Conservation (phyloP, 2,113 vertebrate species). For the Toxotes chatareus region DNA sequence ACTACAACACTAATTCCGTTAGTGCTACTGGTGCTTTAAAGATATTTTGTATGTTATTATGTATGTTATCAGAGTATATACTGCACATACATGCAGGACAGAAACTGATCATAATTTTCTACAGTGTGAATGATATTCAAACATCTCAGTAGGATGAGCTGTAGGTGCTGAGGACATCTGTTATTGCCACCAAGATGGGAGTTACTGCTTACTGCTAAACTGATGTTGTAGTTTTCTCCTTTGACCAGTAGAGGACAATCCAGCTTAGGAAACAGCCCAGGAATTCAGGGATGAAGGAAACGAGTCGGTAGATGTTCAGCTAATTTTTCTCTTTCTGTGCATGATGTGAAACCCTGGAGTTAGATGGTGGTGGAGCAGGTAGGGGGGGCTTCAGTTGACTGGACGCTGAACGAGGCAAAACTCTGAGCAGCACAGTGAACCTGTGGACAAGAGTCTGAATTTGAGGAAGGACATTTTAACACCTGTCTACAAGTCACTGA, state of each 20-base stretch:
- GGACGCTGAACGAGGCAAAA: too few species aligned
- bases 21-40: neutral
- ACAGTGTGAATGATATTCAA: neutral
- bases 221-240: constrained; percentile 15
- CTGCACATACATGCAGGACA: neutral
- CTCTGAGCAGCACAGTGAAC: neutral
- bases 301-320: neutral
- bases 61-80: neutral
- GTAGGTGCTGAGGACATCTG: neutral
- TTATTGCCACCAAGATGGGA: neutral
- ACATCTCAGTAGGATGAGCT: too few species aligned
- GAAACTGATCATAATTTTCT: neutral
- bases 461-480: neutral
- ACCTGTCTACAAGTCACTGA: neutral
- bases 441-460: neutral
- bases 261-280: constrained; percentile 8
- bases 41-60: neutral
- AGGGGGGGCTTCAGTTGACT: too few species aligned
- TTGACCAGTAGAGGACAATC: constrained; percentile 67
- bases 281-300: constrained; percentile 7
- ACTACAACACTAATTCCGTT: neutral
- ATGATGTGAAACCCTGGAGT: neutral
- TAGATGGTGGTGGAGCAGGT: neutral
- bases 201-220: neutral
- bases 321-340: neutral